phyloP scores from a whole-genome alignment of 2,888 invertebrate species.

The Folsomia manolachei region DNA sequence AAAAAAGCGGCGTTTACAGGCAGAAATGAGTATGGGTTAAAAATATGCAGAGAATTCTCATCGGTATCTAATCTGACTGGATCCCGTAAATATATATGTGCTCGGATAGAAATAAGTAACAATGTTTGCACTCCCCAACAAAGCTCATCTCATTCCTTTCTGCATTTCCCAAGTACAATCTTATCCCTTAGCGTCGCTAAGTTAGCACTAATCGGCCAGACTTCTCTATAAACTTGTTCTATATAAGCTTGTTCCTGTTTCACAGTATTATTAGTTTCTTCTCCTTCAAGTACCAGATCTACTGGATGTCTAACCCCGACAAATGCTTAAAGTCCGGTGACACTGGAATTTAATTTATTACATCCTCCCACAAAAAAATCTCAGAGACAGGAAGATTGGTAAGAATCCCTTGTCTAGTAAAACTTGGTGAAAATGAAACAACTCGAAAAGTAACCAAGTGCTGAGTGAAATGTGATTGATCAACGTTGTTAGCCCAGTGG shows the following conservation, averaged over 20 bases:
- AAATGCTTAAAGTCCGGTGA: neutral
- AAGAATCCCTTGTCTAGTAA: neutral
- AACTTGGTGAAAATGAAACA: neutral
- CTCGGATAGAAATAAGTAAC: neutral
- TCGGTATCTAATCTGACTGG: conserved; percentile 10
- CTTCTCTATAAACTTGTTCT: too few relatives aligned
- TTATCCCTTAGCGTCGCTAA: too few relatives aligned
- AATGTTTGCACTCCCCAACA: neutral
- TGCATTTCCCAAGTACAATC: neutral
- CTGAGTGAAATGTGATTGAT: too few relatives aligned
- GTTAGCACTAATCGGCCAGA: too few relatives aligned
- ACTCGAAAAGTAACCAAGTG: too few relatives aligned
- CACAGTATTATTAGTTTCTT: neutral
- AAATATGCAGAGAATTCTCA: conserved; percentile 11
- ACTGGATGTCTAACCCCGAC: neutral
- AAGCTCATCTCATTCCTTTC: neutral
- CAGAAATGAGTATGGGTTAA: too few relatives aligned
- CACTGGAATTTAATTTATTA: neutral
- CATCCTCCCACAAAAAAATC: too few relatives aligned
- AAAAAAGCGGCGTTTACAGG: too few relatives aligned
- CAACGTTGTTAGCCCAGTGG: neutral
- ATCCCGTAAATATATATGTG: conserved; percentile 11
- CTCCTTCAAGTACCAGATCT: neutral
- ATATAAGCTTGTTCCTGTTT: too few relatives aligned
- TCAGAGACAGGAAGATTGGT: neutral